A percentile compares a stretch with the other conserved stretches of the same genome.
Evolutionary conservation across 2,888 invertebrate genomes (phyloP).

Genomic region (Polylopha cassiicola): DNA sequence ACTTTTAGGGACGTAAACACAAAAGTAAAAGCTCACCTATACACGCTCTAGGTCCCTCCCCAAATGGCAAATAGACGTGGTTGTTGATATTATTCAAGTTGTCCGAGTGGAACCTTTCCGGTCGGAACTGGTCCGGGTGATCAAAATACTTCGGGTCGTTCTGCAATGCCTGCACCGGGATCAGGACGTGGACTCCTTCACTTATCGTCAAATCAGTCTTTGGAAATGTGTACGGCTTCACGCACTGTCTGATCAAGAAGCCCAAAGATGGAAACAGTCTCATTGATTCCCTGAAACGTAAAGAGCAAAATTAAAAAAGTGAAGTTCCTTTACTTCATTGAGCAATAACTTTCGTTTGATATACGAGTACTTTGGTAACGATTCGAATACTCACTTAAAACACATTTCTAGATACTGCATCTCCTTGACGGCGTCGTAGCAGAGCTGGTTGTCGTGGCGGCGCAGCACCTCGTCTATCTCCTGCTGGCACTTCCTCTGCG

Average conservation of each 20-base stretch:
- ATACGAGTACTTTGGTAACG: too few species aligned
- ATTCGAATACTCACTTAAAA: conserved; percentile 24
- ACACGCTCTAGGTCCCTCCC: conserved; percentile 25
- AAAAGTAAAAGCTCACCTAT: conserved; percentile 32
- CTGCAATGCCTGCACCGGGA: conserved; percentile 20
- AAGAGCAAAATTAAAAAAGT: too few species aligned
- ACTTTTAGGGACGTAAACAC: too few species aligned
- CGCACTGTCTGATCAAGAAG: conserved; percentile 9
- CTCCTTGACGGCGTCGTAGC: conserved; percentile 38
- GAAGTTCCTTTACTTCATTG: too few species aligned
- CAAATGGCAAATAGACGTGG: conserved; percentile 20
- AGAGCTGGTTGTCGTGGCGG: conserved; percentile 32
- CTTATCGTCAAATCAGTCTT: conserved; percentile 15
- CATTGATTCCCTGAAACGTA: conserved; percentile 11
- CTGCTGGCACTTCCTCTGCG: conserved; percentile 39
- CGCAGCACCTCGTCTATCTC: conserved; percentile 41
- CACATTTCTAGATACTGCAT: conserved; percentile 40
- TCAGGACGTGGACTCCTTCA: conserved; percentile 13
- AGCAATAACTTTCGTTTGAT: too few species aligned
- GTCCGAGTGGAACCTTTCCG: conserved; percentile 27
- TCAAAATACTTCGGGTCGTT: conserved; percentile 29
- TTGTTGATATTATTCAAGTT: conserved; percentile 2
- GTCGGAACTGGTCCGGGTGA: conserved; percentile 27
- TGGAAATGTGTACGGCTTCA: conserved; percentile 15
- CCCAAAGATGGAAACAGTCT: conserved; percentile 12